phyloP scores from a whole-genome alignment of 2,888 invertebrate species.

The Tetragonula carbonaria region DNA sequence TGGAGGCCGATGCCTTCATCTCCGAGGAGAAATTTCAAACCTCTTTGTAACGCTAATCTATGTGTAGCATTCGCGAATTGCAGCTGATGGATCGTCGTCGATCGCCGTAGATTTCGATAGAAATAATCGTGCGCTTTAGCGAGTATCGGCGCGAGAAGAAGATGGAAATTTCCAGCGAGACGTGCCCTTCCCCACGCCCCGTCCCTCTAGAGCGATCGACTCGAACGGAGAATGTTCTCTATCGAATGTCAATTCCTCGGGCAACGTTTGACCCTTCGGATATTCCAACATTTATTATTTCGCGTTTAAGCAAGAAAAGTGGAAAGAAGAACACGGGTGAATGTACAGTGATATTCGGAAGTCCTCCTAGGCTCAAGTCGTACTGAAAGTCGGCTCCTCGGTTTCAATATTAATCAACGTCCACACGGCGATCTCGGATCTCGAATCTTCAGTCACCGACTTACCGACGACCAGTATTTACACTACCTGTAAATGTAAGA shows the following conservation, averaged over 20 bases:
- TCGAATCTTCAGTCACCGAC: slow-evolving; percentile 1
- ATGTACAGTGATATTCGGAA: neutral
- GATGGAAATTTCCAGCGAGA: neutral
- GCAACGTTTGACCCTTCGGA: neutral
- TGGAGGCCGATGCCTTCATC: no score
- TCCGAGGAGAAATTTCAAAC: neutral
- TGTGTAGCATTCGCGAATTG: neutral
- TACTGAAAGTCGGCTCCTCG: slow-evolving; percentile 15
- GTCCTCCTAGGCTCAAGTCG: slow-evolving; percentile 17
- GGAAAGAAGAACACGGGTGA: no score
- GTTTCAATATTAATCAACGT: slow-evolving; percentile 17
- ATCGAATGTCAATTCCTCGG: neutral
- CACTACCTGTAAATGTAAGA: slow-evolving; percentile 60
- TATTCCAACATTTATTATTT: neutral
- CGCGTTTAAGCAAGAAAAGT: neutral
- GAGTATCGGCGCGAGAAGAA: neutral
- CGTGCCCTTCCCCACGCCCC: neutral
- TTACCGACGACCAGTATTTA: slow-evolving; percentile 36
- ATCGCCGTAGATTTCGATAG: neutral
- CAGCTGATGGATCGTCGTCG: neutral
- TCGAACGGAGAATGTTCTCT: neutral
- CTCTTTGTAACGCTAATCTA: neutral
- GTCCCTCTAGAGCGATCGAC: neutral
- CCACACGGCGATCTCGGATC: slow-evolving; percentile 7
- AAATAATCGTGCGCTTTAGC: neutral